phyloP scores from a whole-genome alignment of 37 sponge, comb jelly and placozoan genomes.

The Eunapius fragilis region DNA sequence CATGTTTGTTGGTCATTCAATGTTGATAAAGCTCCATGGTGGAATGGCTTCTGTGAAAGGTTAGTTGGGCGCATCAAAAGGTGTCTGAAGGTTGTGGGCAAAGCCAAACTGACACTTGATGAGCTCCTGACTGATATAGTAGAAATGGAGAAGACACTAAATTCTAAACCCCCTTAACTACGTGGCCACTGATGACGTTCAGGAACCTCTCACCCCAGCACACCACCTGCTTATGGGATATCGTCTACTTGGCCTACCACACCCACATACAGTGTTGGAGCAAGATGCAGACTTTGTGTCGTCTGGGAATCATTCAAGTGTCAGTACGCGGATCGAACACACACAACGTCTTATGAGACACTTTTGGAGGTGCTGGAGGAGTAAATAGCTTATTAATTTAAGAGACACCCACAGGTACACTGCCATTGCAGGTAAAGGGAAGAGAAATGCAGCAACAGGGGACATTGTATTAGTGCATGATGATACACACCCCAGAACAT shows the following conservation, averaged over 20 bases:
- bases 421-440: background rate
- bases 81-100: constrained; percentile 25
- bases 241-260: background rate
- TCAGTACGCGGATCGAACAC: background rate
- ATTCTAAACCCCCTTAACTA: constrained; percentile 27
- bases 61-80: constrained; percentile 24
- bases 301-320: background rate
- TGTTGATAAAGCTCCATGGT: background rate
- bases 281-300: constrained; percentile 1
- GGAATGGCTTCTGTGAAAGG: constrained; percentile 9
- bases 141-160: constrained; percentile 26
- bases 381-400: constrained; percentile 8
- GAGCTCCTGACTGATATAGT: constrained; percentile 11
- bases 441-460: background rate
- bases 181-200: background rate
- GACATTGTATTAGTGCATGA: constrained; percentile 30
- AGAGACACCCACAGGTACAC: background rate
- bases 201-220: background rate
- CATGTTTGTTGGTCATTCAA: background rate
- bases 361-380: constrained; percentile 22
- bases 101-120: constrained; percentile 8
- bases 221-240: constrained; percentile 2
- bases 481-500: constrained; percentile 8
- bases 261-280: background rate
- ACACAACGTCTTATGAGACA: background rate